These are phyloP conservation scores for Aurelia coerulea DNA, from an alignment of 30 jellyfish, hydroid and myxozoan species.

Conservation along the genomic window DNA sequence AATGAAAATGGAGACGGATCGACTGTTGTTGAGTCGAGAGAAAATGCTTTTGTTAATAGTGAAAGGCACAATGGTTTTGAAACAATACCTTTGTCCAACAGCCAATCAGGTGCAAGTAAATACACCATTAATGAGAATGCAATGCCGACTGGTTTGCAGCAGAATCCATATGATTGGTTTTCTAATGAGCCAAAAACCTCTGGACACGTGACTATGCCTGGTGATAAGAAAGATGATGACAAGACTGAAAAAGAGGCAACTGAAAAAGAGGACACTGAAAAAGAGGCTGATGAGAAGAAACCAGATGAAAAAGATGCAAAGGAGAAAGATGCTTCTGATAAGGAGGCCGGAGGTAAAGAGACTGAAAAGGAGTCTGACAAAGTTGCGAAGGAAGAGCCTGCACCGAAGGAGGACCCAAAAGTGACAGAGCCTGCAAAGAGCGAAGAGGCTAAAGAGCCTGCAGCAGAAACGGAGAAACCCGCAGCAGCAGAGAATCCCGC, in stretches of 20 bases:
- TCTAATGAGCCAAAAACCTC: neutral
- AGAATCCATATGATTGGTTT: conserved; percentile 1
- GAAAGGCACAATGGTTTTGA: conserved; percentile 26
- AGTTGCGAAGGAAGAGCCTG: neutral
- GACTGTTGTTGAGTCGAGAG: neutral
- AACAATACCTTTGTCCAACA: conserved; percentile 10
- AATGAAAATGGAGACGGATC: neutral
- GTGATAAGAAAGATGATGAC: conserved; percentile 45
- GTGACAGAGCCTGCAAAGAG: neutral
- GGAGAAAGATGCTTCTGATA: neutral
- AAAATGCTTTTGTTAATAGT: neutral
- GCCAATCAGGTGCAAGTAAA: conserved; percentile 24
- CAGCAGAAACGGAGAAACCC: neutral
- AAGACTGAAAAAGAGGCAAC: conserved; percentile 19
- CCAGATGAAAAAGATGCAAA: neutral
- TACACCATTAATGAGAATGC: conserved; percentile 9
- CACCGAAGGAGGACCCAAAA: neutral
- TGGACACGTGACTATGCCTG: neutral
- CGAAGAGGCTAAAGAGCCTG: neutral
- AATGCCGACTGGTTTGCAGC: conserved; percentile 11
- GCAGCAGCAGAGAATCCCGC: neutral
- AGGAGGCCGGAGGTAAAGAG: neutral
- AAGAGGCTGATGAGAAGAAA: neutral
- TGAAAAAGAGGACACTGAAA: conserved; percentile 12
- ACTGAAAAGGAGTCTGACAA: neutral